Percentiles rank a stretch among this genome's conserved stretches.
Evolutionary conservation across 1,140 invertebrate species (phyloP).

Genomic region (Oncopeltus fasciatus): DNA sequence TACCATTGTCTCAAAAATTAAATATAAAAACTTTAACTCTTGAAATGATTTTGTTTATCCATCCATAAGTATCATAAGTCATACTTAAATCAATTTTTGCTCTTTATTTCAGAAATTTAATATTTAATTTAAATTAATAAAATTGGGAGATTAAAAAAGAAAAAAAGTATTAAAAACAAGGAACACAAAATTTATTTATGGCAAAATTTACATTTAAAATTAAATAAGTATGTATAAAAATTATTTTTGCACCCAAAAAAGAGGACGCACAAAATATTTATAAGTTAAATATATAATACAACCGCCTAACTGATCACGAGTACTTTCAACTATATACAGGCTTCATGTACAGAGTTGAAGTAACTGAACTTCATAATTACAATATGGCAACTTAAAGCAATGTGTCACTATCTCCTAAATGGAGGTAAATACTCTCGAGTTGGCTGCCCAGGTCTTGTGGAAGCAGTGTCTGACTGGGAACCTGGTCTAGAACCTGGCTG

Average conservation of each 20-base stretch:
- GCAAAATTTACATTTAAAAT: neutral
- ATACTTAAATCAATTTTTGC: no score
- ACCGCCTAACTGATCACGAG: neutral
- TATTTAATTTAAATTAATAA: no score
- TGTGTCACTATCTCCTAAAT: constrained; percentile 4
- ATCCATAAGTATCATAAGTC: no score
- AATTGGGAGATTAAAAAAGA: no score
- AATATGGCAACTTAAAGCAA: neutral
- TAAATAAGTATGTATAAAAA: neutral
- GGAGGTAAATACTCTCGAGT: constrained; percentile 11
- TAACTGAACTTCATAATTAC: neutral
- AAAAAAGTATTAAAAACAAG: neutral
- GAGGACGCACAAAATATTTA: neutral
- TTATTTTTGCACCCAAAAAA: neutral
- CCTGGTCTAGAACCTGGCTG: neutral
- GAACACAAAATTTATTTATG: constrained; percentile 5
- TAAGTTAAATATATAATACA: neutral
- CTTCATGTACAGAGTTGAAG: neutral
- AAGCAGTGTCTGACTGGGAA: neutral
- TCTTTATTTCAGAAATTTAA: no score
- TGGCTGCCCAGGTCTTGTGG: neutral
- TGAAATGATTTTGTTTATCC: no score
- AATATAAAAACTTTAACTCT: no score
- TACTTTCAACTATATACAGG: neutral
- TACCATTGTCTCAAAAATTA: no score